Evolutionary conservation across 2,888 invertebrate species (phyloP).

Genomic region (Cheilosia variabilis): DNA sequence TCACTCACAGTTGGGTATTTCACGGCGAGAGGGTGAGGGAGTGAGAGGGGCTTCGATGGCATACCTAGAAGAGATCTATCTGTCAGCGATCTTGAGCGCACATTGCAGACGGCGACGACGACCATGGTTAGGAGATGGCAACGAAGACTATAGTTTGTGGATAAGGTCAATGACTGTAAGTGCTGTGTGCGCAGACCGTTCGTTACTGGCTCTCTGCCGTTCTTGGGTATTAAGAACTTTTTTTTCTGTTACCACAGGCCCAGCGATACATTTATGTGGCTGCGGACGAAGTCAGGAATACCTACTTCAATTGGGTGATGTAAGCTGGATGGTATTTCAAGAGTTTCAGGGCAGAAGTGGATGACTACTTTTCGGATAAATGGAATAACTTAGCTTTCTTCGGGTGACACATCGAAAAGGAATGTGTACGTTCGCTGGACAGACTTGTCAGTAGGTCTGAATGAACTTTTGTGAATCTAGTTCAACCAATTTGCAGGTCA

Average conservation of each 20-base stretch:
- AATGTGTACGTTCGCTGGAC: too few species aligned
- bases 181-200: conserved; percentile 55
- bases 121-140: conserved; percentile 20
- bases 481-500: too few species aligned
- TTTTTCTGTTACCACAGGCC: conserved; percentile 27
- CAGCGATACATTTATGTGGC: conserved; percentile 9
- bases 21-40: conserved; percentile 20
- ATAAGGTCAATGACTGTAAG: conserved; percentile 71
- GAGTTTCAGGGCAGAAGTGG: background rate
- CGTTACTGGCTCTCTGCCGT: conserved; percentile 14
- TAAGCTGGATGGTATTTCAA: conserved; percentile 3
- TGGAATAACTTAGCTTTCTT: background rate
- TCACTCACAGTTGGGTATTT: conserved; percentile 38
- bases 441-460: too few species aligned
- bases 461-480: too few species aligned
- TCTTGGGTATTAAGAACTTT: conserved; percentile 20
- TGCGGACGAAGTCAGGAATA: conserved; percentile 18
- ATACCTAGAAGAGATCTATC: conserved; percentile 59
- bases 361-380: background rate
- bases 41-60: conserved; percentile 25
- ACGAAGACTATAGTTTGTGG: conserved; percentile 36
- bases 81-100: conserved; percentile 50
- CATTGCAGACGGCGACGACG: conserved; percentile 33
- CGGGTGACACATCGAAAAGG: background rate
- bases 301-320: conserved; percentile 15